A percentile compares a stretch with the other conserved stretches of the same genome.
phyloP scores from a whole-genome alignment of 2,888 invertebrate genomes.

The Andrena haemorrhoa region DNA sequence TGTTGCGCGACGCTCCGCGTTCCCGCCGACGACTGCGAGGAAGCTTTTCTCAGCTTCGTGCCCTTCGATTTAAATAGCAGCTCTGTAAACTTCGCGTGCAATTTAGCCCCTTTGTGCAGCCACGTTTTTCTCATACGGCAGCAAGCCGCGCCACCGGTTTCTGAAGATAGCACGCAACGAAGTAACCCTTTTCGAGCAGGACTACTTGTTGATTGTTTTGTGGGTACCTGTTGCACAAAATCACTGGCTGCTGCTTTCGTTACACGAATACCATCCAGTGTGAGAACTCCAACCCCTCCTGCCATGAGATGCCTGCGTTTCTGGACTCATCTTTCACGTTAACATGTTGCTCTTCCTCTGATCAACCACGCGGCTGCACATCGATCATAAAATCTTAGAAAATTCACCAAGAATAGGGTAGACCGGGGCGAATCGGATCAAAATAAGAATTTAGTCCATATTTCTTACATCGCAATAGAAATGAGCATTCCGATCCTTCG shows the following conservation, averaged over 20 bases:
- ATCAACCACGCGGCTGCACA: no score
- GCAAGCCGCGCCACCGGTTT: slow-evolving; percentile 16
- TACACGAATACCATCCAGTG: slow-evolving; percentile 71
- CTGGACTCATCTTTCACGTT: no score
- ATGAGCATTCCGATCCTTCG: no score
- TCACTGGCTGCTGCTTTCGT: slow-evolving; percentile 67
- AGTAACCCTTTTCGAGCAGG: slow-evolving; percentile 7
- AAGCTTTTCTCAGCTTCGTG: slow-evolving; percentile 52
- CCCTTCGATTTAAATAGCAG: slow-evolving; percentile 38
- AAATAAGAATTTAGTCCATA: no score
- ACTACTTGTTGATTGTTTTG: slow-evolving; percentile 74
- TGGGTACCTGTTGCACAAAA: slow-evolving; percentile 76
- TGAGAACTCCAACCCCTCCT: not conserved
- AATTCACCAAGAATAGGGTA: not conserved
- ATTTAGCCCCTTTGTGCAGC: slow-evolving; percentile 19
- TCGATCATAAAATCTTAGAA: not conserved
- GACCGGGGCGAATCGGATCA: not conserved
- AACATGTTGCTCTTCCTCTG: no score
- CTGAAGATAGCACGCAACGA: slow-evolving; percentile 25
- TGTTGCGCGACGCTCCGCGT: slow-evolving; percentile 60
- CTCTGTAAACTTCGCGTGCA: slow-evolving; percentile 19
- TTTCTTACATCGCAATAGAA: no score
- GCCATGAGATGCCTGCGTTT: not conserved
- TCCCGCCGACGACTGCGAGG: not conserved
- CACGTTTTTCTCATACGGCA: slow-evolving; percentile 17